phyloP scores from a whole-genome alignment of 1,140 invertebrate species.

The Apis dorsata region DNA sequence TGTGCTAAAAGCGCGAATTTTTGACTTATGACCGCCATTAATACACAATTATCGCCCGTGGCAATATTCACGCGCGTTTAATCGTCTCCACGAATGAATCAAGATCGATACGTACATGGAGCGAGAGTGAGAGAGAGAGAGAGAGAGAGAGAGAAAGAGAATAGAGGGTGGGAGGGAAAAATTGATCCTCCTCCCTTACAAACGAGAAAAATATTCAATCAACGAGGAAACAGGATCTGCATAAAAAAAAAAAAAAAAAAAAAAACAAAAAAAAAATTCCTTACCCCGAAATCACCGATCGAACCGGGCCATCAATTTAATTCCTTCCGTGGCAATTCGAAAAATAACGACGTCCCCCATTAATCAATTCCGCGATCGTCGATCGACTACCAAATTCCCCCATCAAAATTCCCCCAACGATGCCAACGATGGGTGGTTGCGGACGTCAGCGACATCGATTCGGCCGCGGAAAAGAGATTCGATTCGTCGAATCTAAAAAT shows the following conservation, averaged over 20 bases:
- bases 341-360: not conserved
- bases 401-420: constrained; percentile 1
- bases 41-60: constrained; percentile 27
- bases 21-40: constrained; percentile 44
- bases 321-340: not conserved
- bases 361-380: constrained; percentile 19
- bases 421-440: not conserved
- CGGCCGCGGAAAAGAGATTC: not conserved
- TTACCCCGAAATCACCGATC: not conserved
- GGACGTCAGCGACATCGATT: constrained; percentile 26
- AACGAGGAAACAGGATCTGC: not conserved
- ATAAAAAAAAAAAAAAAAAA: not conserved
- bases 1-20: constrained; percentile 45
- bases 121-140: too few relatives aligned
- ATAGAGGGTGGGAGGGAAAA: not conserved
- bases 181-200: not conserved
- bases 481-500: not conserved
- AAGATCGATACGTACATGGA: not conserved
- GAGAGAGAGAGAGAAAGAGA: too few relatives aligned
- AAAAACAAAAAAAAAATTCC: not conserved
- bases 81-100: constrained; percentile 1
- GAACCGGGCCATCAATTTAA: not conserved
- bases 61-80: constrained; percentile 31
- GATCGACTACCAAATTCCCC: not conserved
- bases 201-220: not conserved